Percentiles rank a stretch among this genome's conserved stretches.
These are phyloP conservation scores for Picathartes gymnocephalus DNA, from an alignment of 2,113 vertebrate genomes.

Conservation along the genomic window DNA sequence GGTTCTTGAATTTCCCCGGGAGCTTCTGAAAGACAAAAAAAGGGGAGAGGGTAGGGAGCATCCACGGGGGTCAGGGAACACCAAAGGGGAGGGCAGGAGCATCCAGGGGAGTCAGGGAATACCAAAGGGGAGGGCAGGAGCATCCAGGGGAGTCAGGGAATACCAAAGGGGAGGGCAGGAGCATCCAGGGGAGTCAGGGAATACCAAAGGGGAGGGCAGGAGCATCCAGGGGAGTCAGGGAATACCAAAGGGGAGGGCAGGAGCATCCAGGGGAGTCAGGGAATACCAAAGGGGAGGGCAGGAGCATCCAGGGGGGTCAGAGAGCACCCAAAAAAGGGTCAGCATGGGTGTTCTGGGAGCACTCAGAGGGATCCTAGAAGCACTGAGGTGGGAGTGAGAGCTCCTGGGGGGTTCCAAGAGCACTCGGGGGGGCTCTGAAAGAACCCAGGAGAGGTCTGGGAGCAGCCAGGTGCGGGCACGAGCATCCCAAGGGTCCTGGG, in stretches of 20 bases:
- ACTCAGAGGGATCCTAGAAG: background rate
- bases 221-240: too few species aligned
- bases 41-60: background rate
- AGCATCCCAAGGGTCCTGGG: background rate
- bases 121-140: too few species aligned
- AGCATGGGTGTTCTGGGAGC: background rate
- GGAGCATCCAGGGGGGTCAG: background rate
- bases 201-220: too few species aligned
- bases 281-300: background rate
- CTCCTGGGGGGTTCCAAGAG: background rate
- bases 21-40: conserved; percentile 79
- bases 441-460: background rate
- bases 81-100: too few species aligned
- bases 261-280: background rate
- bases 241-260: too few species aligned
- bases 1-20: conserved; percentile 94
- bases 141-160: too few species aligned
- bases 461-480: background rate
- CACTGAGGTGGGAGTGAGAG: background rate
- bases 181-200: too few species aligned
- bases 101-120: too few species aligned
- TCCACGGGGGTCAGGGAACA: too few species aligned
- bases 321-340: too few species aligned
- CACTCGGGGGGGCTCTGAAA: background rate
- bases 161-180: too few species aligned